phyloP scores from a whole-genome alignment of 2,113 vertebrate genomes.

The Anhinga rufa region DNA sequence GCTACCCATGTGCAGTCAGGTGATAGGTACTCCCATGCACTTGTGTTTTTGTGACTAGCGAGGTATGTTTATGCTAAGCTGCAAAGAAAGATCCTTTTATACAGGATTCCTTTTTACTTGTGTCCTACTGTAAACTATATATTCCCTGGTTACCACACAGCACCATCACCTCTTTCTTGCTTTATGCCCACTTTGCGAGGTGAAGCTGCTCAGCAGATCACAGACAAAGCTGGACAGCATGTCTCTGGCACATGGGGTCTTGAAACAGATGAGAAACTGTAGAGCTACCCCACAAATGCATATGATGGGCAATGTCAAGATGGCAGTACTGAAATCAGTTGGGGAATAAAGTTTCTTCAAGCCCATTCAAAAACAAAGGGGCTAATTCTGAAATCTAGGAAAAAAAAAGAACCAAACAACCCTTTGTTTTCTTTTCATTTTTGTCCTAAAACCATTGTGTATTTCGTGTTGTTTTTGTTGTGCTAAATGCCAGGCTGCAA shows the following conservation, averaged over 20 bases:
- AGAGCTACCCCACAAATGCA: background rate
- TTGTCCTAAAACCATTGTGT: background rate
- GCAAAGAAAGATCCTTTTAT: background rate
- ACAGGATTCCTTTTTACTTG: background rate
- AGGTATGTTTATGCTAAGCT: background rate
- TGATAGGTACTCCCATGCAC: background rate
- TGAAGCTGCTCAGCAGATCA: background rate
- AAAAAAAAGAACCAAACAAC: background rate
- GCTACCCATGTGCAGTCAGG: background rate
- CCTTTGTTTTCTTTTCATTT: background rate
- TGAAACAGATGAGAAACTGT: background rate
- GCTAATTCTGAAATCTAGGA: background rate
- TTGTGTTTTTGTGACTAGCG: background rate
- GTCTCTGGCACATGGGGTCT: background rate
- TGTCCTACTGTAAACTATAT: background rate
- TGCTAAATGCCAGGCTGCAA: background rate
- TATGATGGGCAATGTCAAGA: background rate
- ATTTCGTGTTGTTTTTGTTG: background rate
- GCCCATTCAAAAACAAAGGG: background rate
- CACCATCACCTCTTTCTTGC: background rate
- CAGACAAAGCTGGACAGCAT: background rate
- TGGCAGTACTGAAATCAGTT: background rate
- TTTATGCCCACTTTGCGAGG: background rate
- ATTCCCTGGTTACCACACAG: background rate
- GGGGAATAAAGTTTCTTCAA: background rate